These are phyloP conservation scores for Drosophila putrida DNA, from an alignment of 2,888 invertebrate genomes.

Conservation along the genomic window DNA sequence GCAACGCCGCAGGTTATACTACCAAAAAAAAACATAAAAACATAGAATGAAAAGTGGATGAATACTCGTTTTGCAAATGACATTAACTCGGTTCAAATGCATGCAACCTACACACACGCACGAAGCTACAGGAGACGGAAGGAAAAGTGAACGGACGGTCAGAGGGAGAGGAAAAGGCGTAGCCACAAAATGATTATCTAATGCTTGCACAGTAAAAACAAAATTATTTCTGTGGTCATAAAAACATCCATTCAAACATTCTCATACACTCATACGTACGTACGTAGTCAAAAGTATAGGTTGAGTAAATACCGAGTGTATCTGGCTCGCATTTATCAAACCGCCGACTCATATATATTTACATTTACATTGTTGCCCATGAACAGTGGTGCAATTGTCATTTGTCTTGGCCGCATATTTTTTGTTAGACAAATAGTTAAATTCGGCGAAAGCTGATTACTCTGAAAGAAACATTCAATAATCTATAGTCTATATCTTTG, in stretches of 20 bases:
- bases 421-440: not conserved
- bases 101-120: conserved; percentile 8
- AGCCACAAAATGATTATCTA: conserved; percentile 75
- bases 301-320: conserved; percentile 46
- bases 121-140: conserved; percentile 1
- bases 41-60: conserved; percentile 19
- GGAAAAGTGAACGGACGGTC: not conserved
- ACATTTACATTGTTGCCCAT: conserved; percentile 57
- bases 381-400: conserved; percentile 49
- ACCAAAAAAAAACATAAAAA: conserved; percentile 28
- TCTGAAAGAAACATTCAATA: too few relatives aligned
- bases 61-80: conserved; percentile 47
- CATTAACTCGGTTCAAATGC: conserved; percentile 35
- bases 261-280: conserved; percentile 13
- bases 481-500: too few relatives aligned
- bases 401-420: not conserved
- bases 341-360: conserved; percentile 53
- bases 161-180: conserved; percentile 13
- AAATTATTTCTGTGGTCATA: conserved; percentile 74
- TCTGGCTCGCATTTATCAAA: conserved; percentile 67
- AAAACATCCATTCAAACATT: conserved; percentile 50
- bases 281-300: conserved; percentile 5
- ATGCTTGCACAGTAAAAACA: conserved; percentile 76
- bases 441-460: too few relatives aligned
- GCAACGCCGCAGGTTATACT: conserved; percentile 49